Base-by-base conservation (phyloP, 2,888 invertebrate genomes). In the Agonopterix alstromeriana region DNA sequence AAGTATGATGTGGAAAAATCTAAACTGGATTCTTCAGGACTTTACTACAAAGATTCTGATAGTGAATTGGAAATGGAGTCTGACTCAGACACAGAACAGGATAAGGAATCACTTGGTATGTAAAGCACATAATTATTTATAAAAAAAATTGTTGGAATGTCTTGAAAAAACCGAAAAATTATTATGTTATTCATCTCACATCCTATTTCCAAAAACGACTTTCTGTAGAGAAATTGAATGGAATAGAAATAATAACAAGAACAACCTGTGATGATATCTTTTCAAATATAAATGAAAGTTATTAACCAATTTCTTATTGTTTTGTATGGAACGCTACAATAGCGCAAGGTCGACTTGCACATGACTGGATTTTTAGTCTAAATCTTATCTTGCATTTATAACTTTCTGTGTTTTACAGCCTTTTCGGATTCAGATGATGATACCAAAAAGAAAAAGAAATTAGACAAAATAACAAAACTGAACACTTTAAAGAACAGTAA, bases 1-100 rank as follows among this genome's bases (percentile, higher is more conserved):
- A 90, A 87, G 55, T 94, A 94, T 72, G 91, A 92, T 49, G 93
- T 93, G 57, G 94, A 93, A 44, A 66, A 79, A 41, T 90, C 92
- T 8, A 91, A 92, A 65, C 78, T 94, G 49, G 93, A 94, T 60
- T 93, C 93, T 53, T 92, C 93, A 35, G 94, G 94, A 11, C 77
- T 92, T 12, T 94, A 91, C 70, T 93, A 93, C 61, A 93, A 87
- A 55, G 92, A 92, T 69, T 91, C 92, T 0, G 92, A 92, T 58
- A 91, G 91, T 62, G 92, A 92, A 67, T 60, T 92, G 3, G 92
- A 92, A 77, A 77, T 91, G 84, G 90, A 92, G 62, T 83, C 86
- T 14, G 90, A 87, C 57, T 89, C 89, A 42, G 91, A 92, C 44
- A 86, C 78, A 48, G 90, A 90, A 52, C 81, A 82, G 43, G 89